A percentile compares a stretch with the other conserved stretches of the same genome.
Conservation (phyloP, 2,888 invertebrate genomes). For the Lysandra coridon region DNA sequence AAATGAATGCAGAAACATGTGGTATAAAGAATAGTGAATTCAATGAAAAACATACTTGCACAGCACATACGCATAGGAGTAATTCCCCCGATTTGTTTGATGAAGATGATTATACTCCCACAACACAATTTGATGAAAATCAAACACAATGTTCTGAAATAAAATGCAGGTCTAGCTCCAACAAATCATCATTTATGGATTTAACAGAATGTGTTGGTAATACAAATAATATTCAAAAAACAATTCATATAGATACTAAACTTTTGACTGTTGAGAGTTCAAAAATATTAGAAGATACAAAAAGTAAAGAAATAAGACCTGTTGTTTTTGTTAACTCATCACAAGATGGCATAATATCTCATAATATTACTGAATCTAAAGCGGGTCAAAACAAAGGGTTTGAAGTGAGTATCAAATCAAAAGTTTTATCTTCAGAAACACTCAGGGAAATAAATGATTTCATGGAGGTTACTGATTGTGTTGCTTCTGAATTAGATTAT, state of each 20-base stretch:
- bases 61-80: constrained; percentile 48
- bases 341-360: neutral
- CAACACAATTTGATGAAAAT: constrained; percentile 42
- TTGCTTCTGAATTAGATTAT: constrained; percentile 7
- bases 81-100: constrained; percentile 74
- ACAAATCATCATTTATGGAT: constrained; percentile 48
- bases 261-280: neutral
- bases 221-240: constrained; percentile 11
- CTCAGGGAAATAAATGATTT: constrained; percentile 27
- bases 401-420: neutral
- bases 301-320: too few species aligned
- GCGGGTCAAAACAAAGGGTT: neutral
- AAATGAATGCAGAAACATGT: constrained; percentile 16
- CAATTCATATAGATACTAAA: neutral
- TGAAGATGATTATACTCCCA: constrained; percentile 55
- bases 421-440: constrained; percentile 17
- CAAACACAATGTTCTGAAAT: constrained; percentile 39
- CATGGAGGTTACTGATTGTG: constrained; percentile 33
- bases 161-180: constrained; percentile 25
- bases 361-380: neutral
- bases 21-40: neutral
- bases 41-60: neutral
- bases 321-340: neutral
- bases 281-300: neutral
- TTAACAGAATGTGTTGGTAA: constrained; percentile 52